Base-by-base conservation (phyloP, 2,888 invertebrate species). In the Pachliopta kotzebuea region DNA sequence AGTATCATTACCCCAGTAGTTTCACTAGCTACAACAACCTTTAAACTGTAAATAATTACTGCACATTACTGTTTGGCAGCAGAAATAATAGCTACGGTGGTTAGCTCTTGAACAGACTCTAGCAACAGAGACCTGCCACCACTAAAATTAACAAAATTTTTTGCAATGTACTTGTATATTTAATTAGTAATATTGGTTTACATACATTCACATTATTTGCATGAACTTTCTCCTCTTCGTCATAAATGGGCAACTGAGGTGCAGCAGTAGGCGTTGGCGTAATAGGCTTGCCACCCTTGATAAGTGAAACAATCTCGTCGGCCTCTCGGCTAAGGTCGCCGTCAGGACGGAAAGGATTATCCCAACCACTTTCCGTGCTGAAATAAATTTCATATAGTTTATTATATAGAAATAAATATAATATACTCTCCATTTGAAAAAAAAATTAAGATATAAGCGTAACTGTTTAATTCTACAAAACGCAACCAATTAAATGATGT, bases 331-430 rank as follows among this genome's bases (percentile, higher is more conserved):
- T 97, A 79, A 99, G 92, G 90, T 98, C 98, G 68, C 98, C 98
- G 78, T 98, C 98, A 31, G 98, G 98, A 82, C 98, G 95, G 93
- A 99, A 99, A 65, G 98, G 98, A 90, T 98, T 99, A 90, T 99
- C 98, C 96, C 98, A 97, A 71, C 98, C 98, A 81, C 97, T 98
- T 85, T 98, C 98, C 86, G 96, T 96, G 90, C 98, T 98, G 93
- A 45, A 18, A 8, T 14, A 37, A n/a, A n/a, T n/a, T n/a, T 45
- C 6, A 18, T 6, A 18, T 7, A n/a, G 45, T 18, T 45, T 45
- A 45, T n/a, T 45, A 45, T 45, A 11, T 49, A 4, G 4, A n/a
- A 45, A n/a, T n/a, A 45, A 11, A 21, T 21, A 14, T 21, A 50
- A 21, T 1, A 50, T 21, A 50, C 21, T 9, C 0, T 50, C 50